Evolutionary conservation across 2,888 invertebrate species (phyloP).

Genomic region (Sabatieria punctata): DNA sequence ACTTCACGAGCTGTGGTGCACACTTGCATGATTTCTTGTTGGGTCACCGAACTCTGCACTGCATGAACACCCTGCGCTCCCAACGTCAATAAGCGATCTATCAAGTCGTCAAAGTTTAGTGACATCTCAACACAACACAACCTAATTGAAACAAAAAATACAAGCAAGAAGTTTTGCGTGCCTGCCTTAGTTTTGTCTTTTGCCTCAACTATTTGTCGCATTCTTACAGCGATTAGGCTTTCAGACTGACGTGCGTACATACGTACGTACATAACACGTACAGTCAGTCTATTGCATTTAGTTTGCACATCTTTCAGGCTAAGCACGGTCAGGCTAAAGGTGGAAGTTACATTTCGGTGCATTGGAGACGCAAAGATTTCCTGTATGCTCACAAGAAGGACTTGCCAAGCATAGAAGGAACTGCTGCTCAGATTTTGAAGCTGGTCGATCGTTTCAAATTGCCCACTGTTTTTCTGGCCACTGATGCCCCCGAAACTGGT

Average conservation of each 20-base stretch:
- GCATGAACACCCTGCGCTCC: not conserved
- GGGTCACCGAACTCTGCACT: not conserved
- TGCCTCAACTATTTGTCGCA: too few relatives aligned
- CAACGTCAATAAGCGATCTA: not conserved
- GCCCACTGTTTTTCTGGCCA: slow-evolving; percentile 56
- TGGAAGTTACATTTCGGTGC: slow-evolving; percentile 58
- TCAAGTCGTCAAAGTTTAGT: not conserved
- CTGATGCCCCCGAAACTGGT: slow-evolving; percentile 46
- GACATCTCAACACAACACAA: not conserved
- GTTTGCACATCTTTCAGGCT: too few relatives aligned
- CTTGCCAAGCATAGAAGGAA: slow-evolving; percentile 57
- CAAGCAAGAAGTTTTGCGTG: too few relatives aligned
- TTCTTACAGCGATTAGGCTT: too few relatives aligned
- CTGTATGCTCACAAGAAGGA: slow-evolving; percentile 51
- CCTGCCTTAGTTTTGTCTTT: too few relatives aligned
- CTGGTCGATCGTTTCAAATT: slow-evolving; percentile 44
- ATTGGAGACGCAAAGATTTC: slow-evolving; percentile 76
- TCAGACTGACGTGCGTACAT: too few relatives aligned
- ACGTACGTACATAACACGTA: too few relatives aligned
- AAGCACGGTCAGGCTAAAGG: slow-evolving; percentile 31
- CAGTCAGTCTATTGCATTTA: too few relatives aligned
- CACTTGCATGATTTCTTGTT: not conserved
- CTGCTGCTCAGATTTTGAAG: slow-evolving; percentile 53
- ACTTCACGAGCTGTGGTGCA: not conserved
- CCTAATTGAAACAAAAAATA: too few relatives aligned